These are phyloP conservation scores for Eudiplozoon nipponicum DNA, from an alignment of 2,888 invertebrate genomes.

Conservation along the genomic window DNA sequence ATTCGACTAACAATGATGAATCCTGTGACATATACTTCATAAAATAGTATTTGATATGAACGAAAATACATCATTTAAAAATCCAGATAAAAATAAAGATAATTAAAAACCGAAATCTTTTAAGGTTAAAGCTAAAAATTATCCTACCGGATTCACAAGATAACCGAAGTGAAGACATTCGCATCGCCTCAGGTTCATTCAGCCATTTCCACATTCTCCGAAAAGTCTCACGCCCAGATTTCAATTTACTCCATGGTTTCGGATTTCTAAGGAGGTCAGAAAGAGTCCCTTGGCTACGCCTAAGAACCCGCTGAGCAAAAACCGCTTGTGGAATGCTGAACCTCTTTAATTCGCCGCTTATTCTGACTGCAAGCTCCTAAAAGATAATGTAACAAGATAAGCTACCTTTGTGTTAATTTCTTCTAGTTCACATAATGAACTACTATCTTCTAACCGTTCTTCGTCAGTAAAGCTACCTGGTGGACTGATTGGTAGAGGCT, in stretches of 20 bases:
- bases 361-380: slow-evolving; percentile 15
- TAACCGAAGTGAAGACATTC: slow-evolving; percentile 83
- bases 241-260: slow-evolving; percentile 97
- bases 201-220: slow-evolving; percentile 98
- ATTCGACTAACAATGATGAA: too few relatives aligned
- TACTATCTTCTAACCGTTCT: too few relatives aligned
- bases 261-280: slow-evolving; percentile 84
- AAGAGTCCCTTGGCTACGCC: slow-evolving; percentile 82
- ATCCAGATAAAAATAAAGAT: too few relatives aligned
- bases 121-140: too few relatives aligned
- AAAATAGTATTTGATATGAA: too few relatives aligned
- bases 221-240: slow-evolving; percentile 89
- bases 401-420: slow-evolving; percentile 12
- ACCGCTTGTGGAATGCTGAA: slow-evolving; percentile 98
- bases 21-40: too few relatives aligned
- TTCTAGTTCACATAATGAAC: slow-evolving; percentile 1
- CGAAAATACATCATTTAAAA: too few relatives aligned
- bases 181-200: slow-evolving; percentile 90
- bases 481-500: too few relatives aligned
- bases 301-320: slow-evolving; percentile 85
- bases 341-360: slow-evolving; percentile 50
- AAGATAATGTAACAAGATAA: background rate
- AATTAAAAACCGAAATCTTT: too few relatives aligned
- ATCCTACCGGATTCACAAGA: slow-evolving; percentile 70
- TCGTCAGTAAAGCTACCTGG: too few relatives aligned